A percentile compares a stretch with the other conserved stretches of the same genome.
Conservation (phyloP, 2,888 invertebrate species). For the Lottia scabra region DNA sequence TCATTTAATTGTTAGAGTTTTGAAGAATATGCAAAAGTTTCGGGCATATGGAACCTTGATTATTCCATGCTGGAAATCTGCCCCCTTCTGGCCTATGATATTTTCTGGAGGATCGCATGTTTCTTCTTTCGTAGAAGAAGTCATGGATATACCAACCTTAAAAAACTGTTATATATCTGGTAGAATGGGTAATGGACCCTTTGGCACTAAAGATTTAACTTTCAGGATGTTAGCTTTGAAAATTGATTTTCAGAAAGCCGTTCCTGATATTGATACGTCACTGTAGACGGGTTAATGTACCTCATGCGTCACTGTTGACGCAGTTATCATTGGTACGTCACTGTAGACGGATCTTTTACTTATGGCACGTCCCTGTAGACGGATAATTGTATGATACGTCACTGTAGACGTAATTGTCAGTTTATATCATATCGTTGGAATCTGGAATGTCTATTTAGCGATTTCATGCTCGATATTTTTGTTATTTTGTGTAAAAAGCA, state of each 20-base stretch:
- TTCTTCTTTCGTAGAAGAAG: neutral
- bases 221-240: constrained; percentile 23
- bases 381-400: neutral
- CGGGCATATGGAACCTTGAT: constrained; percentile 24
- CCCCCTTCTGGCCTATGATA: neutral
- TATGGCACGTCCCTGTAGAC: neutral
- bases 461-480: neutral
- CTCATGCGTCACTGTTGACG: neutral
- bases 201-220: constrained; percentile 14
- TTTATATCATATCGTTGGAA: neutral
- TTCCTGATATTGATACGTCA: constrained; percentile 12
- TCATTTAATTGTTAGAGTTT: neutral
- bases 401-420: neutral
- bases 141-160: constrained; percentile 12
- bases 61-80: constrained; percentile 16
- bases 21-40: neutral
- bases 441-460: neutral
- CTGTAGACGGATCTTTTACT: neutral
- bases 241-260: constrained; percentile 10
- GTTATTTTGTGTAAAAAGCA: neutral
- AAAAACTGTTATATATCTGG: constrained; percentile 8
- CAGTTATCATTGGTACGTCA: neutral
- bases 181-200: constrained; percentile 8
- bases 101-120: constrained; percentile 15
- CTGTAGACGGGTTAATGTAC: neutral